A percentile compares a stretch with the other conserved stretches of the same genome.
Conservation (phyloP, 2,797 vertebrate genomes). For the Chloroceryle inda region DNA sequence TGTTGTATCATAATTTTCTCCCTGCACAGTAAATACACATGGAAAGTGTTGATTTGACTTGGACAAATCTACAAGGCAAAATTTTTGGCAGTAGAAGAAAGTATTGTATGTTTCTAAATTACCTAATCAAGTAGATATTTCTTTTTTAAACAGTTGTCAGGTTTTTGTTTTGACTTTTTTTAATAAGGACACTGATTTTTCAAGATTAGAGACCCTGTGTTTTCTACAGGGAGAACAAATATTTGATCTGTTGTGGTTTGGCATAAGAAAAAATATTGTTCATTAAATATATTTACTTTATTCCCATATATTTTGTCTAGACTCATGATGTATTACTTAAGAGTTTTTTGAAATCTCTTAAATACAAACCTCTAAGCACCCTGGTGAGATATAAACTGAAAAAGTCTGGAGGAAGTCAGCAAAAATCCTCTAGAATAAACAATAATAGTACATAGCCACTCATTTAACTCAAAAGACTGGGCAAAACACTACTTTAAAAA, state of each 20-base stretch:
- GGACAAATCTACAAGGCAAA: conserved; percentile 75
- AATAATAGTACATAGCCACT: conserved; percentile 4
- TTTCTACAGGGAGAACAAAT: conserved; percentile 70
- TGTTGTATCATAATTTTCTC: conserved; percentile 66
- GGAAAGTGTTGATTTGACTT: conserved; percentile 75
- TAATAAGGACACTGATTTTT: conserved; percentile 65
- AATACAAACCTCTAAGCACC: conserved; percentile 47
- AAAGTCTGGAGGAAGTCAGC: conserved; percentile 58
- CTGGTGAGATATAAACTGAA: conserved; percentile 68
- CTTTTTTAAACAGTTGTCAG: conserved; percentile 69
- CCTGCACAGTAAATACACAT: conserved; percentile 65
- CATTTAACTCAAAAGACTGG: neutral
- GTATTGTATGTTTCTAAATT: conserved; percentile 72
- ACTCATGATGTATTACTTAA: conserved; percentile 69
- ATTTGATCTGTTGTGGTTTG: conserved; percentile 68
- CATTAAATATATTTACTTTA: conserved; percentile 72
- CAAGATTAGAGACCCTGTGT: conserved; percentile 57
- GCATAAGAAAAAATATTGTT: conserved; percentile 63
- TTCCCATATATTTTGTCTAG: conserved; percentile 70
- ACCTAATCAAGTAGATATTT: conserved; percentile 77
- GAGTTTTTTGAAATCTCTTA: conserved; percentile 57
- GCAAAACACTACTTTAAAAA: neutral
- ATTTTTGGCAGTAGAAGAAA: conserved; percentile 73
- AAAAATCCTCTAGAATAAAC: conserved; percentile 60
- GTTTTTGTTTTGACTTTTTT: conserved; percentile 63